Percentiles rank a stretch among this genome's conserved stretches.
These are phyloP conservation scores for Bergia puertoricense DNA, from an alignment of 92 coral and sea anemone genomes.

Conservation along the genomic window DNA sequence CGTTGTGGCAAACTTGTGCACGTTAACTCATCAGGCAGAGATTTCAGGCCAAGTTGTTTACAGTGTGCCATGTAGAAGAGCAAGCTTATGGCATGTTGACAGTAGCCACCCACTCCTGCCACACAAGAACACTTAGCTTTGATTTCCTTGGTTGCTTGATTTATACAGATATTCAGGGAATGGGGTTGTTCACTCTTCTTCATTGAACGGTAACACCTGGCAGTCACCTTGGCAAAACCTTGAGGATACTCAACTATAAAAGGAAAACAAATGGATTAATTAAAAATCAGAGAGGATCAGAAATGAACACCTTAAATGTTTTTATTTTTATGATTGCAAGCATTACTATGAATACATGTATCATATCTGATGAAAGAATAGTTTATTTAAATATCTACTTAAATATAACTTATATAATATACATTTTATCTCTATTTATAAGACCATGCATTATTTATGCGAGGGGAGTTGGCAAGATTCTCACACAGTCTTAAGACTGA, in stretches of 20 bases:
- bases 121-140: slow-evolving; percentile 33
- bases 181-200: slow-evolving; percentile 39
- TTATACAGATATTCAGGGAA: neutral
- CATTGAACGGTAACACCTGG: slow-evolving; percentile 37
- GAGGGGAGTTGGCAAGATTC: no score
- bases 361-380: no score
- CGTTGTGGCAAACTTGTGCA: no score
- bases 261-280: neutral
- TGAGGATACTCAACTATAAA: slow-evolving; percentile 17
- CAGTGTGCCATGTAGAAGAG: no score
- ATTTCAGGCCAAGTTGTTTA: neutral
- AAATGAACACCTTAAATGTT: no score
- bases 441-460: no score
- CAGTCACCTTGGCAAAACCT: slow-evolving; percentile 7
- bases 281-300: neutral
- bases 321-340: no score
- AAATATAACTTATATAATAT: no score
- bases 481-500: neutral
- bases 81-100: neutral
- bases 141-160: neutral
- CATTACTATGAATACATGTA: no score
- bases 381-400: no score
- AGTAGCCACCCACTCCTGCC: slow-evolving; percentile 37
- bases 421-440: no score
- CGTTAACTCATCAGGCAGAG: no score